Evolutionary conservation across 1,140 invertebrate genomes (phyloP).

Genomic region (Paraescarpia echinospica): DNA sequence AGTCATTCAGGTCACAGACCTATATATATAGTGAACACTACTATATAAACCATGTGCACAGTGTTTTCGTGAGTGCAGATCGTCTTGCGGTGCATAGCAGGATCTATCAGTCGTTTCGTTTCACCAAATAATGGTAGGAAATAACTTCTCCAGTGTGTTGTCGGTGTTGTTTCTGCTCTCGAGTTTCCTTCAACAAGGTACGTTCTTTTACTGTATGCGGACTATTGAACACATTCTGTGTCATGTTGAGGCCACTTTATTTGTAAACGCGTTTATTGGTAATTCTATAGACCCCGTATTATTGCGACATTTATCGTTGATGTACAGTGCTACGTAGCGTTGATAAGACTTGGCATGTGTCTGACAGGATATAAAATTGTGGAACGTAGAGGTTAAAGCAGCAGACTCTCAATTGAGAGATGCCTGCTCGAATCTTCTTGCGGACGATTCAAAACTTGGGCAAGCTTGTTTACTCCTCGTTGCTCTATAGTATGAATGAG

Average conservation of each 20-base stretch:
- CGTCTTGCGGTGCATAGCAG: not conserved
- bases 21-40: not conserved
- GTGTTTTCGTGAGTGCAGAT: not conserved
- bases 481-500: too few species aligned
- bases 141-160: not conserved
- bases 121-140: not conserved
- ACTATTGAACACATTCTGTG: not conserved
- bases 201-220: not conserved
- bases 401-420: too few species aligned
- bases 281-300: too few species aligned
- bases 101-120: not conserved
- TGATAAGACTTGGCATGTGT: too few species aligned
- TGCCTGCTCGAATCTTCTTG: too few species aligned
- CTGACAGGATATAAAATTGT: too few species aligned
- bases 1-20: not conserved
- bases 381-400: too few species aligned
- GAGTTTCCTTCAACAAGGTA: not conserved
- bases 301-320: too few species aligned
- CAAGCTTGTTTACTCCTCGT: too few species aligned
- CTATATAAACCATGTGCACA: not conserved
- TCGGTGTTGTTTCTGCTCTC: not conserved
- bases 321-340: too few species aligned
- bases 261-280: too few species aligned
- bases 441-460: too few species aligned
- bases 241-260: not conserved